Evolutionary conservation across 2,113 vertebrate genomes (phyloP).

Genomic region (Crocuta crocuta): DNA sequence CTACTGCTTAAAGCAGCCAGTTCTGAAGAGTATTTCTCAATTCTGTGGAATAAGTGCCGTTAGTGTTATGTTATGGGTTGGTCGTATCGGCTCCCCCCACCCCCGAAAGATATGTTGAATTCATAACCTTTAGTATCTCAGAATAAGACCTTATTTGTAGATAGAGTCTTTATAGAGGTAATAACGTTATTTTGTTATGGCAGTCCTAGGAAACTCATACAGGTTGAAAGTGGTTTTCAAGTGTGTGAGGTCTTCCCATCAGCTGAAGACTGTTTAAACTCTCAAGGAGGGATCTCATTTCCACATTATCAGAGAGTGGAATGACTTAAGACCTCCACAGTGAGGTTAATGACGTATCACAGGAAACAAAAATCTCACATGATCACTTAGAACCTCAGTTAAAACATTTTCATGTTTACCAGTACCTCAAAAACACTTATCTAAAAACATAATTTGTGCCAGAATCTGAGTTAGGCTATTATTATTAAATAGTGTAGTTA

Average conservation of each 20-base stretch:
- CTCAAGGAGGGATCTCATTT: not conserved
- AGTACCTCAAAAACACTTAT: not conserved
- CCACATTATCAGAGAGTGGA: not conserved
- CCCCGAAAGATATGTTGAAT: not conserved
- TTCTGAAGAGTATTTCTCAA: not conserved
- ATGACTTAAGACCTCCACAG: not conserved
- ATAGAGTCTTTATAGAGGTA: not conserved
- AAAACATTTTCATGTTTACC: slow-evolving; percentile 8
- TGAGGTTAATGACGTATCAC: not conserved
- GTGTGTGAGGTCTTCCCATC: not conserved
- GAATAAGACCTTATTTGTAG: not conserved
- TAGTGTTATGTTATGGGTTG: not conserved
- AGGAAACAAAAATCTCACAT: not conserved
- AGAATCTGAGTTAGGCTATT: slow-evolving; percentile 5
- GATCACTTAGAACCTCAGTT: not conserved
- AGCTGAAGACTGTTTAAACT: not conserved
- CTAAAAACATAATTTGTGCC: not conserved
- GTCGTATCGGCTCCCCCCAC: not conserved
- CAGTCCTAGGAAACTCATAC: not conserved
- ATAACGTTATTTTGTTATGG: not conserved
- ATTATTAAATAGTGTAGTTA: not conserved
- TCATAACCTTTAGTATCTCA: not conserved
- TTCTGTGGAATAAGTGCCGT: not conserved
- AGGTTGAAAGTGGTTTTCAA: not conserved
- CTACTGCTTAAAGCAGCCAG: not conserved